Base-by-base conservation (phyloP, 2,113 vertebrate species). In the Cichladusa arquata region DNA sequence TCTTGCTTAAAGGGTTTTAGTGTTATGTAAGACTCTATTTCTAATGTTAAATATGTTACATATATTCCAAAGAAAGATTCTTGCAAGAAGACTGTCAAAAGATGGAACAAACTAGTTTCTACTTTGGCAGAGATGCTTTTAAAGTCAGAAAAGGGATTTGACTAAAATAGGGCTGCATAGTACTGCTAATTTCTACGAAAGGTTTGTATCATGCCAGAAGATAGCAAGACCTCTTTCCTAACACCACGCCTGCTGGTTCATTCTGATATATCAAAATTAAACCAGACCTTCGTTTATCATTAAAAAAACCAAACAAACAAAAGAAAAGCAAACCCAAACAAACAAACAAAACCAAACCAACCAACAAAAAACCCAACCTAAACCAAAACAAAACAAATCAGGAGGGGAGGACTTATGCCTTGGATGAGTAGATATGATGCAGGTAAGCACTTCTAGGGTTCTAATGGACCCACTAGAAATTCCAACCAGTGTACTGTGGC, bases 11-110 rank as follows among this genome's bases (percentile, higher is more conserved):
- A 91, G 31, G 40, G 29, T 14, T 5, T 73, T 69, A 54, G 44
- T 48, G 28, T 94, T 94, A 91, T 65, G 34, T 72, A 96, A 96
- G 53, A 25, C 36, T 88, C 85, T 90, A 42, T 94, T 94, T 92
- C 71, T 73, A 82, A 77, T 79, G 29, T 72, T 48, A 93, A 94
- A 81, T 82, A 64, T 25, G 33, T 44, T 88, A 81, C 42, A 33
- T 78, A 25, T 66, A 71, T 88, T 86, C 69, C 62, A 84, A 88
- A 40, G 60, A 88, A 92, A 86, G 36, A 54, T 81, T 74, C 44
- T 81, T 91, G 44, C 77, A 82, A 40, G 28, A 70, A 65, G 40
- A 70, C 24, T 94, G 81, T 62, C 70, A 94, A 81, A 95, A 87
- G 51, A 86, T 50, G 42, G 56, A 86, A 86, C 54, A 88, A 91